Conservation (phyloP, 2,888 invertebrate genomes). For the Athalia circularis region DNA sequence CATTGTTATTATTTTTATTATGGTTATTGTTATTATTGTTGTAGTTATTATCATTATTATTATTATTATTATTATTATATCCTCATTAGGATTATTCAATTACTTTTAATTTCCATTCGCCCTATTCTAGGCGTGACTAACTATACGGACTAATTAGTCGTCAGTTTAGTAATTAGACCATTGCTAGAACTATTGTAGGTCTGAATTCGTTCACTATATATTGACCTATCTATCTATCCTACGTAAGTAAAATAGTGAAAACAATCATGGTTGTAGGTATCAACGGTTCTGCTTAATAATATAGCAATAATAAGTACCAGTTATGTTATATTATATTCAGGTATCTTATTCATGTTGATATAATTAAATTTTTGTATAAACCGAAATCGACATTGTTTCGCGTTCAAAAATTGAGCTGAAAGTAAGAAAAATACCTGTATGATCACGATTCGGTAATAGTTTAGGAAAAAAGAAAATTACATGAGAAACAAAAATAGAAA, state of each 20-base stretch:
- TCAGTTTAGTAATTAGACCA: neutral
- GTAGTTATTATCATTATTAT: constrained; percentile 4
- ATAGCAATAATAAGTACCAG: constrained; percentile 30
- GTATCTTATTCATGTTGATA: constrained; percentile 5
- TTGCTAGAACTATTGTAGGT: neutral
- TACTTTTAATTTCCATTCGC: neutral
- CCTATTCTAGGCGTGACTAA: neutral
- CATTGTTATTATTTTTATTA: constrained; percentile 8
- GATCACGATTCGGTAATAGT: neutral
- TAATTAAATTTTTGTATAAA: neutral
- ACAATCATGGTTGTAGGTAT: constrained; percentile 51
- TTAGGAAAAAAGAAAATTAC: too few species aligned
- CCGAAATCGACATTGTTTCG: too few species aligned
- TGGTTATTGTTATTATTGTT: neutral
- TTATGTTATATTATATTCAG: neutral
- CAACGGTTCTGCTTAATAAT: constrained; percentile 33
- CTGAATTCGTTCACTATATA: neutral
- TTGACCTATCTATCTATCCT: constrained; percentile 4
- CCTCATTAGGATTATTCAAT: neutral
- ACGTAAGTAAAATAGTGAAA: constrained; percentile 53
- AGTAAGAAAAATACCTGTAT: neutral
- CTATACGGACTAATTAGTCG: neutral
- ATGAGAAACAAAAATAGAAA: too few species aligned
- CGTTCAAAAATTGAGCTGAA: neutral
- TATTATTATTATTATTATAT: neutral